A percentile compares a stretch with the other conserved stretches of the same genome.
These are phyloP conservation scores for Neolamprologus kungweensis DNA, from an alignment of 2,113 vertebrate genomes.

Conservation along the genomic window DNA sequence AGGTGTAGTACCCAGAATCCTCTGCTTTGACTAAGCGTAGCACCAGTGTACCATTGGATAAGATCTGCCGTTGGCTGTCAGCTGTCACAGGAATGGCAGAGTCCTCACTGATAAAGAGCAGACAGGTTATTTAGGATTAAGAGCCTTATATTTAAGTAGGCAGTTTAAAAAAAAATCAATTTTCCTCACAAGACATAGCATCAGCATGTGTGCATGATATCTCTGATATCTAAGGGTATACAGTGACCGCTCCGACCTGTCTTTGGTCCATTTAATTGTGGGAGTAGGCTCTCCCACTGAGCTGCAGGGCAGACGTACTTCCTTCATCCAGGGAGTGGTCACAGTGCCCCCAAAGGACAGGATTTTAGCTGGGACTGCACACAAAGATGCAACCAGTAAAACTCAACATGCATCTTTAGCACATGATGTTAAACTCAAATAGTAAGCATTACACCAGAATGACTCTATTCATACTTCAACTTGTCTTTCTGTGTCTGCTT, in stretches of 20 bases:
- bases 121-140: background rate
- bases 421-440: background rate
- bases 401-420: background rate
- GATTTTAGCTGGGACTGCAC: conserved; percentile 90
- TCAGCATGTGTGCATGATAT: background rate
- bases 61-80: conserved; percentile 87
- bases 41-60: conserved; percentile 87
- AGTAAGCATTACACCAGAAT: background rate
- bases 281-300: conserved; percentile 90
- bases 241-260: conserved; percentile 75
- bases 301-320: conserved; percentile 89
- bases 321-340: conserved; percentile 98
- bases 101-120: conserved; percentile 78
- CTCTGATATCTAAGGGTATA: background rate
- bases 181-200: background rate
- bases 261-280: conserved; percentile 96
- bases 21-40: conserved; percentile 92
- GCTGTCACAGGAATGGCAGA: conserved; percentile 83
- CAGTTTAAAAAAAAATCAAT: background rate
- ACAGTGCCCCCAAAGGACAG: conserved; percentile 95
- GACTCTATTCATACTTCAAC: background rate
- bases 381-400: background rate
- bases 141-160: background rate
- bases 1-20: conserved; percentile 97
- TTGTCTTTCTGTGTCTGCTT: background rate